Base-by-base conservation (phyloP, 2,113 vertebrate species). In the Scomber scombrus region DNA sequence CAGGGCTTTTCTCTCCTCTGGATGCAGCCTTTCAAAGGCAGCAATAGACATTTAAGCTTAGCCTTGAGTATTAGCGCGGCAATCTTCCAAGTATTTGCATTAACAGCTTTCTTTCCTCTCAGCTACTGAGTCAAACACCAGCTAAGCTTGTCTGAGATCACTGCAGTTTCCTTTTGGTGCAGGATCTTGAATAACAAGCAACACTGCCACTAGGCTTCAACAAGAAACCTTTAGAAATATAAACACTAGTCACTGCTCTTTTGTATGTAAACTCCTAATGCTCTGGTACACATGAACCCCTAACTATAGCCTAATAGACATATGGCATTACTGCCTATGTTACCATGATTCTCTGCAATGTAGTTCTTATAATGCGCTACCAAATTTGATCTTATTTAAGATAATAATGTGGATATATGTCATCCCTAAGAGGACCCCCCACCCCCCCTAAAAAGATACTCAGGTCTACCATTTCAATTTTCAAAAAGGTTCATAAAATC, bases 31-130 rank as follows among this genome's bases (percentile, higher is more conserved):
- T 68, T 81, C 68, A 73, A 26, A 57, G n/a, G 51, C 56, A 54
- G 69, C 43, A 40, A 71, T 18, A 79, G 65, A 82, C n/a, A 47
- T 68, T 71, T 71, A 71, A 82, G 43, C 60, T 73, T 50, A 46
- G 73, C 57, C 68, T 66, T 21, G 55, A 75, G 55, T 75, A 63
- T 75, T 72, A 78, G 69, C 51, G 29, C 50, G 40, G 1, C 57
- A 62, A 62, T 62, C 56, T 74, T 43, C 51, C 46, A n/a, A 78
- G 69, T 52, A 60, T 85, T 74, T 81, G 84, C 78, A 78, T 77
- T 49, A 71, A 51, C 46, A 10, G 49, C 23, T 21, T 45, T 54
- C 34, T 12, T 31, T 10, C 50, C 52, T 51, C 51, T 50, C 45
- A 43, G 29, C 50, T 34, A 46, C 50, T 0, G 78, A 74, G 52